Evolutionary conservation across 2,888 invertebrate species (phyloP), one percentile per base, ranked within the genome.

Genomic region (Lingula anatina): DNA sequence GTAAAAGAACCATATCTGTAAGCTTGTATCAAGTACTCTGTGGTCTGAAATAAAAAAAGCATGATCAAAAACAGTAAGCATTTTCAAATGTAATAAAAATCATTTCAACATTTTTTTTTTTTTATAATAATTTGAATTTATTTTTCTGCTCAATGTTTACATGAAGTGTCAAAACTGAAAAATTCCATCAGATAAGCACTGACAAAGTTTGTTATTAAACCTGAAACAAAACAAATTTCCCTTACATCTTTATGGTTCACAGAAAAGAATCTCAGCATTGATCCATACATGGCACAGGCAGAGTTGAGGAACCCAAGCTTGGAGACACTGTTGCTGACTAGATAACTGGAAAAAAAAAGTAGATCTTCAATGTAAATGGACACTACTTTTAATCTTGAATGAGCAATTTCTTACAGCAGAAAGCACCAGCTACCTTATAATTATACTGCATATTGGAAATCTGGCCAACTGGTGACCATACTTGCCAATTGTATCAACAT

Each of bases 1-100:
- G 87, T 85, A 80, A 94, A 94, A 40, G 94, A 92, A 12, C 95
- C 94, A 78, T 87, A 94, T 72, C 94, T 93, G 80, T 94, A 95
- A 7, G 90, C 89, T 68, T 89, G 86, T 25, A 92, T 89, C 47
- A 95, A 82, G 74, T 92, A 90, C 75, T 95, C 95, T 43, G 90
- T 84, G 66, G 90, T 89, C 89, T 90, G 80, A 25, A 71, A 71
- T 45, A 47, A 54, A 56, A 42, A 44, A 75, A n/a, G n/a, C n/a
- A n/a, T n/a, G n/a, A n/a, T n/a, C n/a, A n/a, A n/a, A n/a, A n/a
- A n/a, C n/a, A n/a, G n/a, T 15, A 27, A 27, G 5, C n/a, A 26
- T 5, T 15, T 39, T 39, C 9, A 39, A 20, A 39, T 39, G 12
- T 9, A 35, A 23, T 20, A 15, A 9, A 35, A 15, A 35, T 5